phyloP scores from a whole-genome alignment of 2,113 vertebrate species.

The Malaclemys terrapin region DNA sequence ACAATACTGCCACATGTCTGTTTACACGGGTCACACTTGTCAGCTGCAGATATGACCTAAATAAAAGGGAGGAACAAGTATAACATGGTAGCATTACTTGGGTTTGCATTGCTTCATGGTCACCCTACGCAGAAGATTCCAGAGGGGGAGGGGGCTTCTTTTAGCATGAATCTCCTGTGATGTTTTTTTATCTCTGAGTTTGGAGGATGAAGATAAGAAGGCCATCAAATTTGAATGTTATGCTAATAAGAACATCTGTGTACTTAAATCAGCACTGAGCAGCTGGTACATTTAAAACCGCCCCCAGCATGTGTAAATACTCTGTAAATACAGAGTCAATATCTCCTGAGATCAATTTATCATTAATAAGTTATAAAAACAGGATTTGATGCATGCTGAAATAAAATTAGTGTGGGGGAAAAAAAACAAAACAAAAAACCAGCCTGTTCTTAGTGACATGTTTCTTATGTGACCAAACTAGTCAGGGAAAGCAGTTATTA shows the following conservation, averaged over 20 bases:
- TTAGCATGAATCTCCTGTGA: not conserved
- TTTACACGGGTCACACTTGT: accelerated
- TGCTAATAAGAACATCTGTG: constrained; percentile 73
- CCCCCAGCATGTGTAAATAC: constrained; percentile 58
- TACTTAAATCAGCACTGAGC: constrained; percentile 56
- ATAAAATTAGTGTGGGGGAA: not conserved
- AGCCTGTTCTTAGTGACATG: not conserved
- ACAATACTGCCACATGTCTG: accelerated
- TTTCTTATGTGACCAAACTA: constrained; percentile 1
- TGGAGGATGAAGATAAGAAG: constrained; percentile 43
- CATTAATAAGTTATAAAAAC: constrained; percentile 69
- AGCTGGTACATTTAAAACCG: constrained; percentile 69
- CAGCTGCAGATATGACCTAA: accelerated
- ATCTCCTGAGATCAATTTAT: constrained; percentile 69
- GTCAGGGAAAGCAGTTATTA: constrained; percentile 24
- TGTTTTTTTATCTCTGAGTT: not conserved
- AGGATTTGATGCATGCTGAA: constrained; percentile 1
- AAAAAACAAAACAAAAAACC: not conserved
- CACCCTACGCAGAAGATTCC: accelerated
- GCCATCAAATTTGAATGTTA: constrained; percentile 44
- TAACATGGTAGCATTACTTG: accelerated
- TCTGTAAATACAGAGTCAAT: constrained; percentile 74
- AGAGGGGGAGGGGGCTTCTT: not conserved
- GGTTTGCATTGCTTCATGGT: accelerated
- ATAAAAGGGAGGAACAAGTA: accelerated